Conservation (phyloP, 35 echinoderm and acorn worm species). For the Apostichopus japonicus region DNA sequence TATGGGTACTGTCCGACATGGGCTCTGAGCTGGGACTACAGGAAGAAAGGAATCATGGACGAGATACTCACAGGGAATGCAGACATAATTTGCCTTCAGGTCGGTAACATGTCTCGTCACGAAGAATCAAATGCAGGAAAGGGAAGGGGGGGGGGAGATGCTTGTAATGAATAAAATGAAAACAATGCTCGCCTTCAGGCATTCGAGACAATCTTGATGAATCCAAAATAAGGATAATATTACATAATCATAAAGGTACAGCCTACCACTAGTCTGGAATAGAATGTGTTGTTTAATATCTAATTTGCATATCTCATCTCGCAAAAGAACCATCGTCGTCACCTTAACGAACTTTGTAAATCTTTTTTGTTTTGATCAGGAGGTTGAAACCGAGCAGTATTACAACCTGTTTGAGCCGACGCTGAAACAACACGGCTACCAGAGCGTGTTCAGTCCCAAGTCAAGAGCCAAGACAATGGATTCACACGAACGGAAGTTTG, state of each 20-base stretch:
- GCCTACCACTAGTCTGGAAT: too few relatives aligned
- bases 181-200: too few relatives aligned
- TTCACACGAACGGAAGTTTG: constrained; percentile 89
- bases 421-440: constrained; percentile 92
- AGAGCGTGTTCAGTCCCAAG: constrained; percentile 93
- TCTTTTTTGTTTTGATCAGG: constrained; percentile 22
- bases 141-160: too few relatives aligned
- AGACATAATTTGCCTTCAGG: constrained; percentile 93
- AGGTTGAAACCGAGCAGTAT: constrained; percentile 99
- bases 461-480: constrained; percentile 98
- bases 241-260: too few relatives aligned
- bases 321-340: too few relatives aligned
- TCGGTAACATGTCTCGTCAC: not conserved
- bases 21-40: constrained; percentile 94
- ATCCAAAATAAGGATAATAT: too few relatives aligned
- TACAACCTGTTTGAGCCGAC: constrained; percentile 88
- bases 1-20: constrained; percentile 97
- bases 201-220: too few relatives aligned
- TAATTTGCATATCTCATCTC: too few relatives aligned
- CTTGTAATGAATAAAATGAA: too few relatives aligned
- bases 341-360: too few relatives aligned
- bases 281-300: too few relatives aligned
- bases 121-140: too few relatives aligned
- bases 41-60: constrained; percentile 94
- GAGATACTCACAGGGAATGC: constrained; percentile 81